Evolutionary conservation across 2,113 vertebrate species (phyloP), one percentile per base, ranked within the genome.

Genomic region (Oreochromis niloticus): DNA sequence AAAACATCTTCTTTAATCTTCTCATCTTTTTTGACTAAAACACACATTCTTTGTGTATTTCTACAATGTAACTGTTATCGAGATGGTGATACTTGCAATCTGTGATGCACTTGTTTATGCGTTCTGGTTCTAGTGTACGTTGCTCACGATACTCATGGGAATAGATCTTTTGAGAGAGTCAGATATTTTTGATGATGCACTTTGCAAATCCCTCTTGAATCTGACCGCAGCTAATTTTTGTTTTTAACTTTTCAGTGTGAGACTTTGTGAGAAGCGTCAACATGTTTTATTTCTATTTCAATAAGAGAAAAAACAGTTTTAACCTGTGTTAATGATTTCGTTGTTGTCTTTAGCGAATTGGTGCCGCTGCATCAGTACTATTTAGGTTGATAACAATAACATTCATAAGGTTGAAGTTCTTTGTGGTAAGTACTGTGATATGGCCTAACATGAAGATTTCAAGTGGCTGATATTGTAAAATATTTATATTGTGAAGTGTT

Each of bases 71-170:
- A 73, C 66, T 48, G 43, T 78, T 90, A n/a, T 84, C 1, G 2
- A 84, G 57, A 83, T 61, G 78, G 66, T 75, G 43, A 82, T 63
- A 48, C 43, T 34, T 82, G 61, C 24, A 87, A 59, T 55, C 73
- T 88, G 10, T 86, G 85, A 85, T 84, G 41, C 87, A 87, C 54
- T 92, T 89, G 87, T 94, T 92, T 91, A 39, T 57, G 57, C 43
- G 24, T 83, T 84, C 80, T 89, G 43, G 88, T 83, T 82, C 57
- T 66, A 85, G 86, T 83, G 73, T 80, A 56, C 55, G 88, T 85
- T 90, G 55, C 80, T 68, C 85, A 48, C 2, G 19, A 41, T 46
- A 14, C 88, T 90, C 90, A 6, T 78, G 82, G 85, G 80, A 50
- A 86, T 32, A 4, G 57, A 66, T 92, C 81, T 85, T 81, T 68